These are phyloP conservation scores for Dioctria rufipes DNA, from an alignment of 2,888 invertebrate species.

Conservation along the genomic window DNA sequence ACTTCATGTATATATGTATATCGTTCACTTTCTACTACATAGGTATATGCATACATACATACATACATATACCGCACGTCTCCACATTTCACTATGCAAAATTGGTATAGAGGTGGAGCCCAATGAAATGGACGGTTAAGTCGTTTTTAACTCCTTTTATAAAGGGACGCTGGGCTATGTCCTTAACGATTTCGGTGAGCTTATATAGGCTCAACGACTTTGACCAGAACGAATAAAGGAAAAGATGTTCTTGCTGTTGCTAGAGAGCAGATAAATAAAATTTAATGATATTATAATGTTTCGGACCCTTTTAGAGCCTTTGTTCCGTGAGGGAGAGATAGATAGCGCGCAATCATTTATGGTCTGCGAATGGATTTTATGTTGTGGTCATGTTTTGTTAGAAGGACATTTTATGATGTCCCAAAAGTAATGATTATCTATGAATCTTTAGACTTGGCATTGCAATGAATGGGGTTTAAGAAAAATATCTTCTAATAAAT, in stretches of 20 bases:
- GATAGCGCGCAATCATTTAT: conserved; percentile 40
- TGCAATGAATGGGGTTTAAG: too few species aligned
- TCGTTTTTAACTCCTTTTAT: conserved; percentile 53
- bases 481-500: too few species aligned
- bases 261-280: conserved; percentile 56
- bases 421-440: conserved; percentile 16
- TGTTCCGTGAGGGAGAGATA: conserved; percentile 34
- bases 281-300: conserved; percentile 58
- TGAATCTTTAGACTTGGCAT: not conserved
- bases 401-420: conserved; percentile 33
- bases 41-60: too few species aligned
- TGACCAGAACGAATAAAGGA: conserved; percentile 16
- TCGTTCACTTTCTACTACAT: too few species aligned
- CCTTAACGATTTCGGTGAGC: not conserved
- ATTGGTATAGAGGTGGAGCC: conserved; percentile 16
- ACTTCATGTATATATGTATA: conserved; percentile 34
- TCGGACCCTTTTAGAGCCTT: conserved; percentile 47
- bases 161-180: not conserved
- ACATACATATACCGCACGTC: not conserved
- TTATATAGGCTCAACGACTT: not conserved
- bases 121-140: conserved; percentile 56
- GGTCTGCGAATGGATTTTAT: conserved; percentile 57
- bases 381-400: conserved; percentile 58
- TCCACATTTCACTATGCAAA: too few species aligned
- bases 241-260: conserved; percentile 12